Evolutionary conservation across 2,113 vertebrate species (phyloP).

Genomic region (Gavialis gangeticus): DNA sequence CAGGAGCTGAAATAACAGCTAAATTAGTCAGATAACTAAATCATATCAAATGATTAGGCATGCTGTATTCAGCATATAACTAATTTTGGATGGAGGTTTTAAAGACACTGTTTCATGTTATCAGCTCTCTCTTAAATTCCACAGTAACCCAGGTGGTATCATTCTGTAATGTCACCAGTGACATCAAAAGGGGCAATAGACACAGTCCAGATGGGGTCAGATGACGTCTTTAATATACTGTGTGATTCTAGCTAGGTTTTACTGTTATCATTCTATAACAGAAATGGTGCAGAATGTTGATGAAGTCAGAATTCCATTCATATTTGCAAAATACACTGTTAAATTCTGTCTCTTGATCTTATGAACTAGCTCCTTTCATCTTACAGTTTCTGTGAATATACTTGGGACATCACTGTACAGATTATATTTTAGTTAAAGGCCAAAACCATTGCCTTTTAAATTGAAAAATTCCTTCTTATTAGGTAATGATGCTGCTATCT

Average conservation of each 20-base stretch:
- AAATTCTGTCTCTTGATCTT: background rate
- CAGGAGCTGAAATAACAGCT: background rate
- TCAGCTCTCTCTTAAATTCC: background rate
- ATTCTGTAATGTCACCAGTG: background rate
- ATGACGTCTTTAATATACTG: background rate
- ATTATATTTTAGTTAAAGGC: background rate
- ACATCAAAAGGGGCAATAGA: background rate
- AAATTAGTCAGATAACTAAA: background rate
- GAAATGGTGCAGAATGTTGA: background rate
- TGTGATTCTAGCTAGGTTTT: background rate
- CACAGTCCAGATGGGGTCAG: background rate
- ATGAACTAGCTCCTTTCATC: background rate
- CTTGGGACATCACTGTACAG: background rate
- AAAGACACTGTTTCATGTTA: background rate
- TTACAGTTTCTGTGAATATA: background rate
- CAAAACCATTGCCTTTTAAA: background rate
- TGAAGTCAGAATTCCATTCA: background rate
- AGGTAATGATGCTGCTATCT: background rate
- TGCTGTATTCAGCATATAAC: background rate
- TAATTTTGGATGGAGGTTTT: background rate
- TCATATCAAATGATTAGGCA: background rate
- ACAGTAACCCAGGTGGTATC: background rate
- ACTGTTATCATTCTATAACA: fast-evolving
- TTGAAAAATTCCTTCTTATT: background rate
- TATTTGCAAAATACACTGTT: background rate